Evolutionary conservation across 2,888 invertebrate species (phyloP), one percentile per base, ranked within the genome.

Genomic region (Zaprionus lineosus): DNA sequence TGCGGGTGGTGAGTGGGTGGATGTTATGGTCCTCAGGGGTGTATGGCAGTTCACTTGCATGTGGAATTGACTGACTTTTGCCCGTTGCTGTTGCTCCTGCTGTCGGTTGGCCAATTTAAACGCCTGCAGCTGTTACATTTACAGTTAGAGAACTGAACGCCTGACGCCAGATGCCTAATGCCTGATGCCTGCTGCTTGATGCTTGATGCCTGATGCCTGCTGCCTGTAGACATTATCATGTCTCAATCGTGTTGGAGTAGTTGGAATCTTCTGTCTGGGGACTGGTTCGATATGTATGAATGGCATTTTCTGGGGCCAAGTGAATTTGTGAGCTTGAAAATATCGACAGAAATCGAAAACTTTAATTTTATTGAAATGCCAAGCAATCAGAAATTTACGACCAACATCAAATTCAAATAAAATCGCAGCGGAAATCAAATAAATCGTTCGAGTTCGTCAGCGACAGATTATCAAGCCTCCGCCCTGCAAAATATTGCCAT

Each of bases 81-180:
- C 4, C 31, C 39, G 39, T 53, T 44, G 53, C 15, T 26, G 31
- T 6, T 58, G 29, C 14, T 21, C 12, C 21, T 47, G 21, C 15
- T 14, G 15, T 34, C 18, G 31, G 12, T 41, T 48, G 47, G 69
- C 53, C 59, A 77, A 74, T 81, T 82, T 52, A 47, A 74, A 60
- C 64, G 78, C 78, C 84, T 82, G 82, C 84, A 78, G 78, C 84
- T 81, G 82, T 77, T 65, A 63, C 60, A 61, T 60, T 57, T 69
- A 57, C 62, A 71, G 74, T 63, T 57, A 26, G 18, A 57, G 51
- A 56, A 56, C n/a, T n/a, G 14, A 37, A 76, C 69, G 61, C 50
- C 37, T 50, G 46, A 59, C n/a, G n/a, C n/a, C n/a, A n/a, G 51
- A 52, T 56, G 63, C 39, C 46, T 53, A 62, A 56, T 81, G n/a